Percentiles rank a stretch among this genome's conserved stretches.
Evolutionary conservation across 2,797 vertebrate species (phyloP).

Genomic region (Amblyopsis hoosieri): DNA sequence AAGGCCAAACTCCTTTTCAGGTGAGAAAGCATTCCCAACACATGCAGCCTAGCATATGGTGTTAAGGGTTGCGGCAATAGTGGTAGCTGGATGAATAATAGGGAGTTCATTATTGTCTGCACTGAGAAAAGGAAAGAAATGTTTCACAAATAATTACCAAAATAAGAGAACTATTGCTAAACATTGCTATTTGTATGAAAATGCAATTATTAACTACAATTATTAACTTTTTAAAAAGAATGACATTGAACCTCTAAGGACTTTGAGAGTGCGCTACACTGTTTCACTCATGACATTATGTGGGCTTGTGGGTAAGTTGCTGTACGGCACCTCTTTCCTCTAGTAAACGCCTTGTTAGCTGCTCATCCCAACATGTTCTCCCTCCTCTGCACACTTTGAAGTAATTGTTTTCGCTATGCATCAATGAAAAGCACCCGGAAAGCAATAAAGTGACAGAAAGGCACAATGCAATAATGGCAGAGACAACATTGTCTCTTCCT

Average conservation of each 20-base stretch:
- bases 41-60: conserved; percentile 18
- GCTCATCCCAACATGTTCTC: conserved; percentile 33
- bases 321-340: conserved; percentile 41
- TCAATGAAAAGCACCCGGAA: conserved; percentile 45
- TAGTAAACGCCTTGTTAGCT: conserved; percentile 57
- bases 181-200: no score
- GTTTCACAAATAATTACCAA: background rate
- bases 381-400: conserved; percentile 39
- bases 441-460: conserved; percentile 40
- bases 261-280: background rate
- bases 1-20: conserved; percentile 16
- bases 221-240: background rate
- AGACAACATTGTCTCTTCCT: conserved; percentile 17
- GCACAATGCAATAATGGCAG: conserved; percentile 7
- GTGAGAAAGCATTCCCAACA: conserved; percentile 25
- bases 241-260: background rate
- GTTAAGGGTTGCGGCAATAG: conserved; percentile 9
- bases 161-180: no score
- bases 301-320: conserved; percentile 17
- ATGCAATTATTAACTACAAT: no score
- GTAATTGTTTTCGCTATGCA: conserved; percentile 52
- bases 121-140: background rate
- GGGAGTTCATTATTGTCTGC: no score
- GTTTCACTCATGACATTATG: conserved; percentile 7
- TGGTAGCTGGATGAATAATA: background rate